Evolutionary conservation across 2,113 vertebrate genomes (phyloP).

Genomic region (Saimiri boliviensis): DNA sequence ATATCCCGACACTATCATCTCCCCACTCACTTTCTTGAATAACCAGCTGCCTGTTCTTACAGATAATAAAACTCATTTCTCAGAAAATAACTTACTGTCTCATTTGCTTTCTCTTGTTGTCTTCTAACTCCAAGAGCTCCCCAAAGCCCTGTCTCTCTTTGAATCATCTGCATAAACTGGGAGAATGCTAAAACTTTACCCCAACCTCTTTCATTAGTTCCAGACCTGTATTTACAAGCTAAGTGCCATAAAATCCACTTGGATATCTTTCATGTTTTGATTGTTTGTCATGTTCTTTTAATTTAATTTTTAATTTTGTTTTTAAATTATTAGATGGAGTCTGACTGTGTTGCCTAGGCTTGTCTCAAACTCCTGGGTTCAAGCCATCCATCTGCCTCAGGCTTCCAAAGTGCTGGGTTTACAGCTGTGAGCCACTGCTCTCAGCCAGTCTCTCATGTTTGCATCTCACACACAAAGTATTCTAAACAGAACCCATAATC

Average conservation of each 20-base stretch:
- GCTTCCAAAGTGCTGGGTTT: no score
- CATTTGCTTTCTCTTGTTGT: background rate
- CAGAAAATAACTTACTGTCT: background rate
- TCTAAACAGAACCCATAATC: background rate
- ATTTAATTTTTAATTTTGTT: no score
- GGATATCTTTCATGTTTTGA: background rate
- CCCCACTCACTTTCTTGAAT: background rate
- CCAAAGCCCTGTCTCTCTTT: background rate
- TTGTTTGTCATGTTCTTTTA: no score
- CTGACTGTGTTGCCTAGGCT: no score
- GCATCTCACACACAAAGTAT: background rate
- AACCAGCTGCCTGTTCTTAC: background rate
- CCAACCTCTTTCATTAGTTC: background rate
- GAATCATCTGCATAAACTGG: conserved; percentile 7
- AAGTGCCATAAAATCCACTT: background rate
- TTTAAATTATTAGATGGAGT: no score
- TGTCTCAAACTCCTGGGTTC: no score
- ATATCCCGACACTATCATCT: background rate
- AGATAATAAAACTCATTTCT: background rate
- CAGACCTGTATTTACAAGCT: background rate
- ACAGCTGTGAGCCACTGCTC: no score
- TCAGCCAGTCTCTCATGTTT: background rate
- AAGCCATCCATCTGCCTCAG: no score
- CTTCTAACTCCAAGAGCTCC: background rate
- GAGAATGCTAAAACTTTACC: background rate